Base-by-base conservation (phyloP, 2,888 invertebrate genomes). In the Odontocolon sp. region DNA sequence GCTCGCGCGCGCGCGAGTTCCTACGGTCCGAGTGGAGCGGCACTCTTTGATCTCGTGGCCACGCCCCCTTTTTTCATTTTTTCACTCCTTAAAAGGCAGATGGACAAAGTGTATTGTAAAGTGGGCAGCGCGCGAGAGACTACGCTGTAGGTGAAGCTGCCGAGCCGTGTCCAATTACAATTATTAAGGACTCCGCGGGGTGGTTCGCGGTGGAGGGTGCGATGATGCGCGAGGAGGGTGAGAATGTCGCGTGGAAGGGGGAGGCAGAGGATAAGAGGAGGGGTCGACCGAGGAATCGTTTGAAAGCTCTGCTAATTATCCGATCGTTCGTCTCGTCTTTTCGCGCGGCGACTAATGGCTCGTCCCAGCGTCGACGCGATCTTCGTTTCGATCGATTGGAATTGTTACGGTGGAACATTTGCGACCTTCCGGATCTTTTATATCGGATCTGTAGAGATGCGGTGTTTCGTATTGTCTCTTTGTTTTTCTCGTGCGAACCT, bases 31-130 rank as follows among this genome's bases (percentile, higher is more conserved):
- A 67, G 77, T 52, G 75, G 78, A 42, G 89, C 90, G 90, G 90
- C 87, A 81, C 81, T 85, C 89, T 90, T 90, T 90, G 90, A 90
- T 90, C 90, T 89, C 82, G 26, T 86, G 80, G 84, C 88, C 88
- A 88, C 89, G 89, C 90, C 90, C 87, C 85, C 88, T 89, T 89
- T 90, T 89, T 89, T 88, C 87, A 87, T 90, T 89, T 89, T 89
- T 89, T 89, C 89, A 86, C 88, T 89, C 89, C 89, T 89, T 89
- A 90, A 90, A 90, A 90, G 89, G 90, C 89, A 90, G 90, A 90
- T 90, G 90, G 90, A 90, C 89, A 90, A 89, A 90, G 89, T 90
- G 89, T 90, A 89, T 90, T 90, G 90, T 90, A 90, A 90, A 90
- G 90, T 90, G 89, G 89, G 89, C 90, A 90, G 90, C 89, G 86